phyloP scores from a whole-genome alignment of 2,797 vertebrate genomes.

The Zalophus californianus region DNA sequence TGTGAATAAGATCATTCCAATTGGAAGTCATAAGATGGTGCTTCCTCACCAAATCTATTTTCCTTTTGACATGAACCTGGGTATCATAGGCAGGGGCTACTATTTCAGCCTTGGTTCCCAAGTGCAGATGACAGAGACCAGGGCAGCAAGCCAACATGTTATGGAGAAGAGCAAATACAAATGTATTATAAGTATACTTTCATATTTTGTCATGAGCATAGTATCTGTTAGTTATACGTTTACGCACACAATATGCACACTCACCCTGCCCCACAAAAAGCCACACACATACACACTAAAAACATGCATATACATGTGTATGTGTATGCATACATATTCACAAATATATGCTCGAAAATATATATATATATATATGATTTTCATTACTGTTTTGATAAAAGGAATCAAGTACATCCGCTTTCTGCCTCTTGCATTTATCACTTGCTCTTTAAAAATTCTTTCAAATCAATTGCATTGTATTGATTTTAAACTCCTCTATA shows the following conservation, averaged over 20 bases:
- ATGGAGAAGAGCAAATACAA: background rate
- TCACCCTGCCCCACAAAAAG: background rate
- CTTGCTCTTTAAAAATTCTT: background rate
- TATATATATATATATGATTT: background rate
- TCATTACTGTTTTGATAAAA: background rate
- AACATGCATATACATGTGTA: background rate
- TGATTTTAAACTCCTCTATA: background rate
- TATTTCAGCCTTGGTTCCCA: background rate
- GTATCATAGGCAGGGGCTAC: background rate
- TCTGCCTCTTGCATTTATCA: background rate
- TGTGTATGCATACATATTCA: background rate
- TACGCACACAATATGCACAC: background rate
- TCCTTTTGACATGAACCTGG: background rate
- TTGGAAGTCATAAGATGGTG: background rate
- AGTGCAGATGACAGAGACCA: background rate
- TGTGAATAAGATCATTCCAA: background rate
- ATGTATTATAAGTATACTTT: background rate
- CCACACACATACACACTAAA: background rate
- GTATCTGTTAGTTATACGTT: background rate
- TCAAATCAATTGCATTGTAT: background rate
- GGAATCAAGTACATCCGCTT: background rate
- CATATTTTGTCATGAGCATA: background rate
- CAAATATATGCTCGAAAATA: background rate
- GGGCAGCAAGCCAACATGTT: background rate
- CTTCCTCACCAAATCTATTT: background rate